Evolutionary conservation across 92 coral and sea anemone genomes (phyloP), one percentile per base, ranked within the genome.

Genomic region (Metridium senile): DNA sequence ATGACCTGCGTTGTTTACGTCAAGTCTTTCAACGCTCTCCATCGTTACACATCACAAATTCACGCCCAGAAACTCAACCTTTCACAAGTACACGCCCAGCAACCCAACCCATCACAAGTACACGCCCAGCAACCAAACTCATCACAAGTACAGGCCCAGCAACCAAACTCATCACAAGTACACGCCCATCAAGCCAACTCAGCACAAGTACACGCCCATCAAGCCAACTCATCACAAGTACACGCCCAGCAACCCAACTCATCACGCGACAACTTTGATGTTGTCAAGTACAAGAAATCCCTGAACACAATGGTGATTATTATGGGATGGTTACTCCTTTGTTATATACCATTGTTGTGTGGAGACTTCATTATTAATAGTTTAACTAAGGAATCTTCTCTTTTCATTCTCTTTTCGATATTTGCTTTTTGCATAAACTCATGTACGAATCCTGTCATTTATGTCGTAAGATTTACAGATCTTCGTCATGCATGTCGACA

Each of bases 41-140:
- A 67, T 33, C 72, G 43, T 20, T 67, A 67, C 29, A 67, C 72
- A 33, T 35, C 47, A 32, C 72, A 67, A 35, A 46, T 33, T 16
- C 51, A 31, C 72, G 25, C 72, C 51, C 72, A 67, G 2, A 19
- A 67, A 33, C 11, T 26, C 21, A 33, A 33, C 27, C 49, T 49
- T 20, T 16, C 52, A 45, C 52, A 45, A 45, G 52, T n/a, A n/a
- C n/a, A n/a, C n/a, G n/a, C n/a, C n/a, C 61, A 54, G 17, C 61
- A 54, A 54, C 61, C 3, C 61, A 54, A n/a, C 23, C 3, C 61
- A 54, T 17, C 61, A 54, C 61, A 54, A 54, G 6, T 17, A 17
- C n/a, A 9, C 61, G 17, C 61, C n/a, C n/a, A 17, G 17, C 9
- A 54, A 54, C 61, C 3, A 4, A 54, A 54, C 23, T 2, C 61